These are phyloP conservation scores for Aratinga solstitialis DNA, from an alignment of 2,797 vertebrate genomes.

Conservation along the genomic window DNA sequence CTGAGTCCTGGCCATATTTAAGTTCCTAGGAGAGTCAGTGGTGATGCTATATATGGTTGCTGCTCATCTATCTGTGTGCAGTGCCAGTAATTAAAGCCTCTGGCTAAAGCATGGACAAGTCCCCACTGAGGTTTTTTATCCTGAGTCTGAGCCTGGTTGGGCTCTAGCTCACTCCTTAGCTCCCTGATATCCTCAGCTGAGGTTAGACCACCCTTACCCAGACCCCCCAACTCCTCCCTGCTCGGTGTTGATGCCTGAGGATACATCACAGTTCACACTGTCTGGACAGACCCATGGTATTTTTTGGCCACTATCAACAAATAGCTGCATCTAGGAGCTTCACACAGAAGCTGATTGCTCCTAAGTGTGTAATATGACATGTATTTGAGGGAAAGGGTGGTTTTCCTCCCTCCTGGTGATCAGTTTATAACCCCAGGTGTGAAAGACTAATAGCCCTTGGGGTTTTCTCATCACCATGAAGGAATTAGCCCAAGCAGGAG, in stretches of 20 bases:
- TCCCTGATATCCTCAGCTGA: not conserved
- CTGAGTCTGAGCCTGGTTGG: not conserved
- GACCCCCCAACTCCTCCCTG: not conserved
- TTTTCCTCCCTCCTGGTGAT: not conserved
- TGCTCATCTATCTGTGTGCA: not conserved
- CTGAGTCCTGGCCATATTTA: not conserved
- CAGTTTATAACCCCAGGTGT: not conserved
- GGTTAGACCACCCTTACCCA: not conserved
- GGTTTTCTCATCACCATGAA: not conserved
- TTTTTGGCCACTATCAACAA: not conserved
- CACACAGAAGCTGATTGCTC: not conserved
- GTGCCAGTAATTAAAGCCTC: not conserved
- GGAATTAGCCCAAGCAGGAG: not conserved
- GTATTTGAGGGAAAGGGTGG: not conserved
- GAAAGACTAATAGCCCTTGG: not conserved
- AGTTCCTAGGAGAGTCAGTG: not conserved
- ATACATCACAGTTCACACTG: not conserved
- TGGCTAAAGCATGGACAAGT: not conserved
- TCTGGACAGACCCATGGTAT: not conserved
- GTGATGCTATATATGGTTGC: not conserved
- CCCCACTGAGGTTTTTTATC: fast-evolving
- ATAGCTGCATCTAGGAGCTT: not conserved
- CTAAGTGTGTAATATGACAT: not conserved
- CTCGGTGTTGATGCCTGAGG: not conserved
- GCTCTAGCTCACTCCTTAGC: not conserved